These are phyloP conservation scores for Aselliscus stoliczkanus DNA, from an alignment of 2,797 vertebrate genomes.

Conservation along the genomic window DNA sequence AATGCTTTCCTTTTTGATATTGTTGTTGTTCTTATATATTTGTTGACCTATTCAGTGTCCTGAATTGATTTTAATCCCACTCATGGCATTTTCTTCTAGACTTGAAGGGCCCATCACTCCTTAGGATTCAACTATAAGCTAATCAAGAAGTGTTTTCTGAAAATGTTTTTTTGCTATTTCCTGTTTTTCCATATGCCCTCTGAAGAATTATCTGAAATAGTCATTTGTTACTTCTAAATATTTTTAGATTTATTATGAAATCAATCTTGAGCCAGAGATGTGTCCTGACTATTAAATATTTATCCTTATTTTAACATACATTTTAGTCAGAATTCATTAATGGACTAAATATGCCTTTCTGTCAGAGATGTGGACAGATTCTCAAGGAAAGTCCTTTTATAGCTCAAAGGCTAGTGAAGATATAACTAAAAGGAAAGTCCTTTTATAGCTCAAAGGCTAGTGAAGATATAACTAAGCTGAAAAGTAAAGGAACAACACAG, in stretches of 20 bases:
- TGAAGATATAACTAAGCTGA: not conserved
- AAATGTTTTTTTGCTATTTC: not conserved
- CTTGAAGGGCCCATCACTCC: not conserved
- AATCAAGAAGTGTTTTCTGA: not conserved
- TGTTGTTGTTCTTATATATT: not conserved
- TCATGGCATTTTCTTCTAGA: not conserved
- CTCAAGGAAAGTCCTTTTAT: not conserved
- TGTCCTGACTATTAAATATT: slow-evolving; percentile 1
- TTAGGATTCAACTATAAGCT: not conserved
- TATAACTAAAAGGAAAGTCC: not conserved
- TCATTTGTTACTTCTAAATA: not conserved
- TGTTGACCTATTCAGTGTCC: not conserved
- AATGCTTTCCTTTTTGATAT: not conserved
- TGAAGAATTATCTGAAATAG: not conserved
- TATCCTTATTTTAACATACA: not conserved
- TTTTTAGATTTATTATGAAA: slow-evolving; percentile 21
- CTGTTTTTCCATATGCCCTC: not conserved
- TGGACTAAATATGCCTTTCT: not conserved
- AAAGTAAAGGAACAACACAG: not conserved
- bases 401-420: not conserved
- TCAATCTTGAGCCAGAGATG: not conserved
- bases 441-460: not conserved
- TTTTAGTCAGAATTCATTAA: slow-evolving; percentile 33
- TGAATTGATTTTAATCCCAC: not conserved
- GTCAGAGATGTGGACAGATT: not conserved